These are phyloP conservation scores for Coracias cyanogaster DNA, from an alignment of 2,797 vertebrate genomes.

Conservation along the genomic window DNA sequence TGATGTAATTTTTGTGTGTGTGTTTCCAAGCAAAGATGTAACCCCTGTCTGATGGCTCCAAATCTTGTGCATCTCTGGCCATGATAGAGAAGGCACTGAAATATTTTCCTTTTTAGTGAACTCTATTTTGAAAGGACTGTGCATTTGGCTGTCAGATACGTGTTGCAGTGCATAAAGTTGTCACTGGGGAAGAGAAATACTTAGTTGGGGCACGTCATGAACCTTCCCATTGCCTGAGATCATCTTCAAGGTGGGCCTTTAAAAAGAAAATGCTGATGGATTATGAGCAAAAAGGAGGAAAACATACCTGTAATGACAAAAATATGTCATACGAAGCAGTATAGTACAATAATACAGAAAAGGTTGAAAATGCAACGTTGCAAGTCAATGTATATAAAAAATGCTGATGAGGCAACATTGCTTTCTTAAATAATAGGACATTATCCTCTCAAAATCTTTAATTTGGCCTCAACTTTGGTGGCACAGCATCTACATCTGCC, in stretches of 20 bases:
- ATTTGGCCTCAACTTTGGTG: neutral
- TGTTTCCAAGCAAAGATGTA: neutral
- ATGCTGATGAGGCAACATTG: neutral
- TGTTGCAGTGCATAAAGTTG: neutral
- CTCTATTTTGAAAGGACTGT: neutral
- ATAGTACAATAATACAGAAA: neutral
- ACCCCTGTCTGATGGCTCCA: neutral
- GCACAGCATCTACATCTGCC: neutral
- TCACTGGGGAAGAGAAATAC: neutral
- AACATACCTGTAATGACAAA: neutral
- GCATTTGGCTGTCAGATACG: neutral
- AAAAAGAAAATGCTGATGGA: neutral
- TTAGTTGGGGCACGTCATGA: neutral
- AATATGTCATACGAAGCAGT: neutral
- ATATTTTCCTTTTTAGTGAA: neutral
- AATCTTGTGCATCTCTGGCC: rapidly evolving
- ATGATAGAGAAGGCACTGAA: neutral
- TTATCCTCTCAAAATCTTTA: neutral
- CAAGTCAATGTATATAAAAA: neutral
- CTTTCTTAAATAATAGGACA: neutral
- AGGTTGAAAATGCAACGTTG: neutral
- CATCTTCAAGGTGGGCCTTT: neutral
- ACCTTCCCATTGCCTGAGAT: neutral
- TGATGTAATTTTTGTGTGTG: neutral
- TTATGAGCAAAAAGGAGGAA: neutral